These are phyloP conservation scores for Acleris laterana DNA, from an alignment of 2,888 invertebrate genomes.

Conservation along the genomic window DNA sequence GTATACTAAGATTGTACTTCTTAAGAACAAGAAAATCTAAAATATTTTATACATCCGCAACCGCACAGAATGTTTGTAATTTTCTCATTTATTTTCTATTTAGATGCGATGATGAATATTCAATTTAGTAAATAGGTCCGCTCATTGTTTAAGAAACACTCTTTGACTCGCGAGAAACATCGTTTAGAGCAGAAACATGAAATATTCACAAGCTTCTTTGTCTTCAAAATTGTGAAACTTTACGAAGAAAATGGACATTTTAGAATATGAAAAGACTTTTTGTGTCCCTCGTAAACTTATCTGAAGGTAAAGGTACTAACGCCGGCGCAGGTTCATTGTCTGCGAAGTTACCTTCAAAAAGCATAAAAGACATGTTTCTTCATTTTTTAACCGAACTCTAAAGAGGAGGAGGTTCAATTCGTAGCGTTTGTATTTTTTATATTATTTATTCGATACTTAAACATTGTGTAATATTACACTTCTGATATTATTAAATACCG, in stretches of 20 bases:
- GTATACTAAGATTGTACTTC: no score
- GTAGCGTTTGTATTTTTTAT: no score
- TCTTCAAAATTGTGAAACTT: slow-evolving; percentile 67
- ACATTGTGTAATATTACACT: no score
- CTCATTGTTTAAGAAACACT: slow-evolving; percentile 65
- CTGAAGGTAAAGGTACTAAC: slow-evolving; percentile 40
- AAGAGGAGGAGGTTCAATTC: no score
- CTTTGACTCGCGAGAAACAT: slow-evolving; percentile 60
- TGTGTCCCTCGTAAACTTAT: slow-evolving; percentile 54
- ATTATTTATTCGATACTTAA: no score
- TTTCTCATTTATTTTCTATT: slow-evolving; percentile 1
- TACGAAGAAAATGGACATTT: slow-evolving; percentile 65
- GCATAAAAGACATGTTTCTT: slow-evolving; percentile 2
- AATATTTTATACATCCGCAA: neutral
- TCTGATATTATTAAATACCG: no score
- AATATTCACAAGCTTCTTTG: slow-evolving; percentile 75
- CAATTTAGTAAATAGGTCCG: slow-evolving; percentile 48
- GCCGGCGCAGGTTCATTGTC: slow-evolving; percentile 17
- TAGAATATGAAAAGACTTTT: slow-evolving; percentile 68
- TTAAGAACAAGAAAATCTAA: no score
- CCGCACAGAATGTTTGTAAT: neutral
- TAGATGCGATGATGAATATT: slow-evolving; percentile 61
- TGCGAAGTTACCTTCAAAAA: slow-evolving; percentile 13
- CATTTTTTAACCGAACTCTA: neutral
- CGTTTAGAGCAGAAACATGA: slow-evolving; percentile 65